Evolutionary conservation across 1,140 invertebrate genomes (phyloP).

Genomic region (Asobara japonica): DNA sequence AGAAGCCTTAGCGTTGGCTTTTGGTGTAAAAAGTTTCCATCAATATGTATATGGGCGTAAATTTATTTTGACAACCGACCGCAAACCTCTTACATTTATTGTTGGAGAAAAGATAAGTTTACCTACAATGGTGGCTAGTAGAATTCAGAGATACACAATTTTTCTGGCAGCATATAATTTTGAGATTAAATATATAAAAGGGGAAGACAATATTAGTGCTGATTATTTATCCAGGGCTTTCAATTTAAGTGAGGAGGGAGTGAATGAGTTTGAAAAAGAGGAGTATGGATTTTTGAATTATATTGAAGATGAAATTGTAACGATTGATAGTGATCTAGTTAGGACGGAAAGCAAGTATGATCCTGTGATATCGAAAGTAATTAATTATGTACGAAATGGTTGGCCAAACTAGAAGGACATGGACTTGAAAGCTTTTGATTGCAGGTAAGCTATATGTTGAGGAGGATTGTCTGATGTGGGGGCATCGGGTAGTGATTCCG

Average conservation of each 20-base stretch:
- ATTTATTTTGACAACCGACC: conserved; percentile 66
- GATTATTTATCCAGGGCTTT: conserved; percentile 49
- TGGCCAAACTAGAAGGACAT: conserved; percentile 32
- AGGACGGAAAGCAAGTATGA: conserved; percentile 20
- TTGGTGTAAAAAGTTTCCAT: conserved; percentile 21
- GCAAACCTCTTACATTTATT: conserved; percentile 64
- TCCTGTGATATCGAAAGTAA: conserved; percentile 18
- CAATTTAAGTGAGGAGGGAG: conserved; percentile 22
- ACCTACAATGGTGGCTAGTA: conserved; percentile 46
- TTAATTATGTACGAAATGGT: conserved; percentile 30
- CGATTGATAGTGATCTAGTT: conserved; percentile 7
- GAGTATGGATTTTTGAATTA: conserved; percentile 21
- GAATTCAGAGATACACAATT: conserved; percentile 54
- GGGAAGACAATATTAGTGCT: conserved; percentile 43
- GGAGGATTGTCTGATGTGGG: conserved; percentile 24
- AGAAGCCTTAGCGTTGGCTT: conserved; percentile 42
- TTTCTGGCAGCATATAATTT: conserved; percentile 55
- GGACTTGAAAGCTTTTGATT: conserved; percentile 28
- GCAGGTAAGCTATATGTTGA: conserved; percentile 22
- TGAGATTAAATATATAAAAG: conserved; percentile 48
- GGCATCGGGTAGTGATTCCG: conserved; percentile 35
- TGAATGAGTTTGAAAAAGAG: not conserved
- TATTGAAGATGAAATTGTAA: conserved; percentile 28
- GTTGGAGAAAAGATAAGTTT: conserved; percentile 55
- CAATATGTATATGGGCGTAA: conserved; percentile 27